A percentile compares a stretch with the other conserved stretches of the same genome.
phyloP scores from a whole-genome alignment of 2,888 invertebrate species.

The Oscheius onirici region DNA sequence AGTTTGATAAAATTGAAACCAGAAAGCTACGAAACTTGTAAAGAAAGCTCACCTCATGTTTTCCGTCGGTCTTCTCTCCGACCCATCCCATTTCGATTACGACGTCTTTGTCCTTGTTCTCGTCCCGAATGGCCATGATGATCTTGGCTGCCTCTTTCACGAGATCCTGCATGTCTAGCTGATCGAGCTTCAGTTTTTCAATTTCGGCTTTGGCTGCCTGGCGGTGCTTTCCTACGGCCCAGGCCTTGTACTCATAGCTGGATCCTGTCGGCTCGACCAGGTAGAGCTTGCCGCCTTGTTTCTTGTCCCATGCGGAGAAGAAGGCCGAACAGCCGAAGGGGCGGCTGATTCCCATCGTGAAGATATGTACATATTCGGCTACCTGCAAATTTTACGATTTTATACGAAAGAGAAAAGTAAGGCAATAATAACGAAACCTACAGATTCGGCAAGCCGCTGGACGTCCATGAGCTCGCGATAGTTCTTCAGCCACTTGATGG shows the following conservation, averaged over 20 bases:
- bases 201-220: conserved; percentile 91
- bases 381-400: conserved; percentile 75
- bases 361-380: conserved; percentile 96
- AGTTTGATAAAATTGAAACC: no score
- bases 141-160: conserved; percentile 70
- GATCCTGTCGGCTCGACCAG: conserved; percentile 97
- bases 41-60: conserved; percentile 53
- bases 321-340: conserved; percentile 95
- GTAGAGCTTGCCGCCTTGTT: conserved; percentile 79
- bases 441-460: conserved; percentile 74
- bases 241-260: conserved; percentile 93
- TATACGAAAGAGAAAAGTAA: no score
- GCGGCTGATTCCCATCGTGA: conserved; percentile 96
- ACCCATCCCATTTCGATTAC: conserved; percentile 71
- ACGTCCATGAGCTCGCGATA: conserved; percentile 88
- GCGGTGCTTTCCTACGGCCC: conserved; percentile 97
- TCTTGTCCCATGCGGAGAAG: conserved; percentile 77
- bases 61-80: conserved; percentile 67
- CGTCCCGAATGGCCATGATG: conserved; percentile 75
- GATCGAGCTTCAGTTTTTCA: conserved; percentile 84
- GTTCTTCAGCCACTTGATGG: conserved; percentile 88
- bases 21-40: no score
- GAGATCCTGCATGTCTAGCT: conserved; percentile 59
- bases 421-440: no score
- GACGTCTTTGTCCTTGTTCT: conserved; percentile 79